Conservation (phyloP, 2,797 vertebrate species). For the Spizella passerina region DNA sequence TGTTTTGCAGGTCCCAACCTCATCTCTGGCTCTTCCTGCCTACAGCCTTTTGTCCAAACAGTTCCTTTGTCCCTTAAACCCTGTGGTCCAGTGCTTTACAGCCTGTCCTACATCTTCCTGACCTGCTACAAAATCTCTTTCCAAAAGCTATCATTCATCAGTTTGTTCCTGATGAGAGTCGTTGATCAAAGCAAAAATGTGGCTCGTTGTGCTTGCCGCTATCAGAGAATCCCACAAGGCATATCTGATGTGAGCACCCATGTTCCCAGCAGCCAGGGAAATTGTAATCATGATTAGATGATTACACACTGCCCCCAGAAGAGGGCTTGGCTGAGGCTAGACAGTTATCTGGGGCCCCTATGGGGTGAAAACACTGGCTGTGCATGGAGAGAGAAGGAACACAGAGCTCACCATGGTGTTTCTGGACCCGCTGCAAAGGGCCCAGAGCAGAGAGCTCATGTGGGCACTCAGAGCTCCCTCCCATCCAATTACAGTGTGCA, state of each 20-base stretch:
- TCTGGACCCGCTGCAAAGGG: neutral
- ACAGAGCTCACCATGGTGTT: neutral
- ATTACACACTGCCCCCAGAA: neutral
- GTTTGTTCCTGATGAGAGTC: neutral
- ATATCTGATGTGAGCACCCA: neutral
- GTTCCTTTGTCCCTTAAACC: neutral
- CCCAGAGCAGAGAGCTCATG: accelerated
- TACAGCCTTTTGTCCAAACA: neutral
- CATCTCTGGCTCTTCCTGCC: neutral
- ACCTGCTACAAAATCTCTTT: neutral
- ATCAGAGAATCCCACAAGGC: neutral
- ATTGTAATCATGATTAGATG: neutral
- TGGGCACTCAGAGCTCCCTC: neutral
- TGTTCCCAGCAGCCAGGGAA: neutral
- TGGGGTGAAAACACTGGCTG: neutral
- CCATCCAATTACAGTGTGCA: accelerated
- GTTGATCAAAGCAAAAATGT: neutral
- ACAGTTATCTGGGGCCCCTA: neutral
- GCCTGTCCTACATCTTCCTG: neutral
- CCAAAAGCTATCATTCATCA: neutral
- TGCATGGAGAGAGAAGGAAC: accelerated
- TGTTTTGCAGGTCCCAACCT: neutral
- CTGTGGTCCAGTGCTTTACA: neutral
- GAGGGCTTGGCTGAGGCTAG: neutral
- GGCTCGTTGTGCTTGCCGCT: neutral